Evolutionary conservation across 2,888 invertebrate genomes (phyloP).

Genomic region (Amphipyra berbera): DNA sequence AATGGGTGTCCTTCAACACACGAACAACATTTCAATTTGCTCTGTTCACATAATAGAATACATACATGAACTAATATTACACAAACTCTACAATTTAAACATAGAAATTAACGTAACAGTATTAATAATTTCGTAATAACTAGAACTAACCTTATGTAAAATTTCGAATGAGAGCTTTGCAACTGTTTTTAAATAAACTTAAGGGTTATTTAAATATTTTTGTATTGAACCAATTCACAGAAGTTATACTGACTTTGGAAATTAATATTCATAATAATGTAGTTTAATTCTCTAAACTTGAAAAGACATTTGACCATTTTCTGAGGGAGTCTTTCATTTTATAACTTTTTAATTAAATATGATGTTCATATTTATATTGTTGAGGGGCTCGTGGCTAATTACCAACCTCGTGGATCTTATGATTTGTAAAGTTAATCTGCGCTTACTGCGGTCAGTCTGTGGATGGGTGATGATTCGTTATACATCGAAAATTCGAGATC

Average conservation of each 20-base stretch:
- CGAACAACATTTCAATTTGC: too few species aligned
- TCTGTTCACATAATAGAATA: too few species aligned
- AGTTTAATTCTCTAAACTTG: constrained; percentile 28
- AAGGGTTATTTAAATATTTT: constrained; percentile 46
- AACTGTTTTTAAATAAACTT: constrained; percentile 25
- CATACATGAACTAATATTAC: background rate
- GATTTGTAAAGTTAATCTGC: too few species aligned
- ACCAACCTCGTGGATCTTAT: too few species aligned
- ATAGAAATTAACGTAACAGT: constrained; percentile 11
- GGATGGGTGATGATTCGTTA: too few species aligned
- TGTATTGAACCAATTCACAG: constrained; percentile 31
- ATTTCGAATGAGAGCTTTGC: constrained; percentile 22
- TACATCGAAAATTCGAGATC: too few species aligned
- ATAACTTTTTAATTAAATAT: too few species aligned
- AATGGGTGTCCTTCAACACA: too few species aligned
- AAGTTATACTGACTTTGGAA: constrained; percentile 37
- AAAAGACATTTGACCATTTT: background rate
- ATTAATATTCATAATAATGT: constrained; percentile 32
- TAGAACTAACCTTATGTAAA: constrained; percentile 14
- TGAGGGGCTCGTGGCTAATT: too few species aligned
- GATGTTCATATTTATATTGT: too few species aligned
- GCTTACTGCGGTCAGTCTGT: too few species aligned
- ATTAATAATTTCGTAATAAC: constrained; percentile 23
- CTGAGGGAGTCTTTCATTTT: too few species aligned
- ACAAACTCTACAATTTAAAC: constrained; percentile 4